A percentile compares a stretch with the other conserved stretches of the same genome.
Evolutionary conservation across 2,888 invertebrate genomes (phyloP).

Genomic region (Chironomus tentans): DNA sequence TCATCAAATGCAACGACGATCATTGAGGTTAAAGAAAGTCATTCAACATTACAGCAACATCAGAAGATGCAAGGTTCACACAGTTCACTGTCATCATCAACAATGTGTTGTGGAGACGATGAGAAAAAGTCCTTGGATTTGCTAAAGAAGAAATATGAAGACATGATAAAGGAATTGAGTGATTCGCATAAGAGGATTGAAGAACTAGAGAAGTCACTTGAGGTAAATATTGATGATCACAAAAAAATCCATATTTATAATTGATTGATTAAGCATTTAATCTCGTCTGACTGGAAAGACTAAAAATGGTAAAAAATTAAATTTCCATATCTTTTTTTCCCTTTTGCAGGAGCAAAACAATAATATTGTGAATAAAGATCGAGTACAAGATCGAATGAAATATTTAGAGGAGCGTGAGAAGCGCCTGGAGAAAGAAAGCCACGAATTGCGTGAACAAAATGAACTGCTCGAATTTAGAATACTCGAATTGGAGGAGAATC

Average conservation of each 20-base stretch:
- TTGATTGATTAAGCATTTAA: neutral
- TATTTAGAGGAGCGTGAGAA: conserved; percentile 46
- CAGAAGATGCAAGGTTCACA: neutral
- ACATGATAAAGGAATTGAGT: neutral
- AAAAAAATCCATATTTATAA: neutral
- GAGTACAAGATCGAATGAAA: conserved; percentile 37
- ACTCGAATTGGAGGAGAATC: conserved; percentile 62
- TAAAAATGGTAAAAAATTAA: too few relatives aligned
- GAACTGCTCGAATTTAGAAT: conserved; percentile 71
- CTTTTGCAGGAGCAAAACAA: conserved; percentile 14
- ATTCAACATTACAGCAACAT: neutral
- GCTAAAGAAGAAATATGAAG: conserved; percentile 12
- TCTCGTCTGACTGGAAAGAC: neutral
- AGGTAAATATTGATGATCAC: conserved; percentile 6
- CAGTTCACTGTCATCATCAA: neutral
- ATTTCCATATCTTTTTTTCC: neutral
- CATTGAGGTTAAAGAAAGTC: conserved; percentile 23
- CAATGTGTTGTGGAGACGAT: neutral
- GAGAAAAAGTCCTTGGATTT: conserved; percentile 7
- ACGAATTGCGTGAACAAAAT: conserved; percentile 68
- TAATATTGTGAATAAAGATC: conserved; percentile 16
- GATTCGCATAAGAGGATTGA: conserved; percentile 16
- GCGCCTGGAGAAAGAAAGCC: conserved; percentile 55
- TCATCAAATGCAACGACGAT: conserved; percentile 23
- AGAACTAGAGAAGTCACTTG: conserved; percentile 14